Evolutionary conservation across 2,888 invertebrate species (phyloP), one percentile per base, ranked within the genome.

Genomic region (Perizoma flavofasciatum): DNA sequence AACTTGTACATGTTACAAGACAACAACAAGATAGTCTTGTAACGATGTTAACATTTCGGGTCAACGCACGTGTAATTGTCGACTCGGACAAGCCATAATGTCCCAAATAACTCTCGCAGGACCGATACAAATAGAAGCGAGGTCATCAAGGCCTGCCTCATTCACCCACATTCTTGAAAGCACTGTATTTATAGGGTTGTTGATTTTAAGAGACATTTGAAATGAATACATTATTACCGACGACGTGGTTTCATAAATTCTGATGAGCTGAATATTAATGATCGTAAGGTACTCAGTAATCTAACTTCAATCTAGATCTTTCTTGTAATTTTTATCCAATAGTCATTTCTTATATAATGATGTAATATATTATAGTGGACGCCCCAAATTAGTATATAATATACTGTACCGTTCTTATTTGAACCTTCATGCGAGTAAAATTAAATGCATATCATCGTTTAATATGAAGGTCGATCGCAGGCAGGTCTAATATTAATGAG

Each of bases 31-130:
- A 55, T 52, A 59, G 50, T 59, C 44, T 59, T 61, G 49, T 59
- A 59, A 67, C 65, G 57, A 63, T 71, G 71, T 73, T 79, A 76
- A 75, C 73, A 77, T 66, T 68, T 59, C 66, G 70, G 84, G 81
- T 85, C 83, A 82, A 73, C 73, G 86, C 63, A 79, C 86, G 78
- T 71, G 68, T 82, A 81, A 87, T 86, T 83, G 81, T 72, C 70
- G 67, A 73, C 74, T 67, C 71, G 73, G 74, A 79, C 79, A 74
- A 83, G 77, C 73, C 22, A 22, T 76, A 75, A 76, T 70, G 81
- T 73, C 75, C 82, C 72, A 81, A 84, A 88, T 86, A 86, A 77
- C 78, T 79, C 67, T 75, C 69, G 67, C 62, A 68, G 70, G 65
- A 74, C 69, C 63, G 72, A 78, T 78, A 78, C 71, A 76, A 79